Evolutionary conservation across 2,797 vertebrate genomes (phyloP).

Genomic region (Thaleichthys pacificus): DNA sequence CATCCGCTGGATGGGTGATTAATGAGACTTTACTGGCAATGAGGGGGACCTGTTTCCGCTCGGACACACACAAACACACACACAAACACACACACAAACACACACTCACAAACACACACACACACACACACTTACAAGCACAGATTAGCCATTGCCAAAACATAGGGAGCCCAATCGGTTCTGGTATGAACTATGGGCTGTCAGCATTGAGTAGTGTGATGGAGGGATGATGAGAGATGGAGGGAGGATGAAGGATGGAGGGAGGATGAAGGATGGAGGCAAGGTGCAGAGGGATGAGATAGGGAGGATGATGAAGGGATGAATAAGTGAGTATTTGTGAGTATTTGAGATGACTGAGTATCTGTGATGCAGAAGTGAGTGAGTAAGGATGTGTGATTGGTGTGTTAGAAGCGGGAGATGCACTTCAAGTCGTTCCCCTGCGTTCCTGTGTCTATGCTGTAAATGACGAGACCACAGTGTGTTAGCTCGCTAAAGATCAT

Average conservation of each 20-base stretch:
- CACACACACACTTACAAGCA: not conserved
- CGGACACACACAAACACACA: constrained; percentile 1
- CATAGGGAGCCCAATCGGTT: not conserved
- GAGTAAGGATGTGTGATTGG: not conserved
- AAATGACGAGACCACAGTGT: constrained; percentile 48
- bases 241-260: no score
- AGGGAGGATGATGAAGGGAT: not conserved
- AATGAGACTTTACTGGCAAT: constrained; percentile 68
- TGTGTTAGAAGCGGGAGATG: not conserved
- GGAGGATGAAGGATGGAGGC: not conserved
- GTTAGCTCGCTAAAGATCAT: not conserved
- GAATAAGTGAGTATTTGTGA: no score
- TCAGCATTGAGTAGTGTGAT: not conserved
- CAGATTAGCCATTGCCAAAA: not conserved
- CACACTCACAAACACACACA: not conserved
- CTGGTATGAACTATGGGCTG: not conserved
- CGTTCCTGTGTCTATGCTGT: constrained; percentile 24
- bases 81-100: not conserved
- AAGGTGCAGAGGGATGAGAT: not conserved
- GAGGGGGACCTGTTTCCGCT: constrained; percentile 49
- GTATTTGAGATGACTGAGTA: no score
- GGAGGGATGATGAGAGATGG: not conserved
- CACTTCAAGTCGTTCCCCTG: constrained; percentile 31
- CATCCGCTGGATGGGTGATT: constrained; percentile 62
- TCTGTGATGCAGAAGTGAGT: not conserved